Evolutionary conservation across 2,797 vertebrate species (phyloP).

Genomic region (Enteromius viviparus): DNA sequence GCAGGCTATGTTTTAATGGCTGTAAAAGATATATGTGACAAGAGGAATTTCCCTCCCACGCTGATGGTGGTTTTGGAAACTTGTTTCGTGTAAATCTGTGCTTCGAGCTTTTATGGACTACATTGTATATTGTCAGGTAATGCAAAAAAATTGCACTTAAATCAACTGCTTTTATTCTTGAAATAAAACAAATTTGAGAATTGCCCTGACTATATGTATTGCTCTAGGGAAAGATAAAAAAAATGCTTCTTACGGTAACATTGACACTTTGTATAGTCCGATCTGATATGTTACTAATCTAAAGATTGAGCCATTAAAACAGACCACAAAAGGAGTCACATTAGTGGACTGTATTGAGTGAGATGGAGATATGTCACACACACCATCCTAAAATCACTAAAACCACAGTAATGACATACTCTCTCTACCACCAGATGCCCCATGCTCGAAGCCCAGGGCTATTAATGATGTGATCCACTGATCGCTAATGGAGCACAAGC

Average conservation of each 20-base stretch:
- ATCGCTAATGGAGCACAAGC: slow-evolving; percentile 34
- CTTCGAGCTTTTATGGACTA: not conserved
- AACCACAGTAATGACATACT: slow-evolving; percentile 46
- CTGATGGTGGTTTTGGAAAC: not conserved
- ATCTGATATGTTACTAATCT: slow-evolving; percentile 8
- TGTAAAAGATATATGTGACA: not conserved
- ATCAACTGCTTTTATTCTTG: not conserved
- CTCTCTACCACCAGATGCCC: slow-evolving; percentile 39
- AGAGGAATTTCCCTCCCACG: not conserved
- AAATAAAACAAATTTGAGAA: not conserved
- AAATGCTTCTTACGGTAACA: not conserved
- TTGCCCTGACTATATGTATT: not conserved
- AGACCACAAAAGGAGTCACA: slow-evolving; percentile 16
- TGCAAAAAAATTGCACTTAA: not conserved
- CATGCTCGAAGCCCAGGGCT: slow-evolving; percentile 28
- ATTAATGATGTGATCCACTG: slow-evolving; percentile 48
- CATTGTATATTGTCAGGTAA: not conserved
- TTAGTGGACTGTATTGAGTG: not conserved
- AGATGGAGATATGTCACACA: slow-evolving; percentile 25
- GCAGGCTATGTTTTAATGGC: not conserved
- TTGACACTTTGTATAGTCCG: not conserved
- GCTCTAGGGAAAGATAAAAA: not conserved
- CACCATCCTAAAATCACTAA: slow-evolving; percentile 24
- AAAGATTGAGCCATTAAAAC: slow-evolving; percentile 16
- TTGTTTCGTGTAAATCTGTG: not conserved